Conservation (phyloP, 1,140 invertebrate genomes). For the Hyles euphorbiae region DNA sequence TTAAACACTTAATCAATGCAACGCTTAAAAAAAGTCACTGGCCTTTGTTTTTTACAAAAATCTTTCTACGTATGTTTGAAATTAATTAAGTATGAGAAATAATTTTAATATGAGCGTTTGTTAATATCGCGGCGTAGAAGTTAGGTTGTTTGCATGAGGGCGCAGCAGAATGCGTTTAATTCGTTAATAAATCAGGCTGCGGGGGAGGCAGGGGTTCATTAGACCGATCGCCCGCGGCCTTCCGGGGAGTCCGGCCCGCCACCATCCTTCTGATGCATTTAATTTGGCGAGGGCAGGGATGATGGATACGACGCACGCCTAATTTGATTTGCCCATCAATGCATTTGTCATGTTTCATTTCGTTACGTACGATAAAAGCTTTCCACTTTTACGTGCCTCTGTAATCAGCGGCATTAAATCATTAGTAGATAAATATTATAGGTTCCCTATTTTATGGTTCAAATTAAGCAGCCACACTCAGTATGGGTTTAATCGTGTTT, state of each 20-base stretch:
- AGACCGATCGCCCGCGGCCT: slow-evolving; percentile 68
- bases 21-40: no score
- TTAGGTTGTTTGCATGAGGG: slow-evolving; percentile 42
- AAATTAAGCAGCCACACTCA: no score
- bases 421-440: no score
- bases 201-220: slow-evolving; percentile 66
- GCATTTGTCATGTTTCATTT: no score
- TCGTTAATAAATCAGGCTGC: slow-evolving; percentile 73
- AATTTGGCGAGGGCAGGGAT: slow-evolving; percentile 45
- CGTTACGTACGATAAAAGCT: no score
- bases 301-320: slow-evolving; percentile 25
- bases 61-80: slow-evolving; percentile 13
- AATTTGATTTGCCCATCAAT: slow-evolving; percentile 27
- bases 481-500: no score
- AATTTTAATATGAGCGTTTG: no score
- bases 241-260: slow-evolving; percentile 57
- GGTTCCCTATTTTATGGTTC: no score
- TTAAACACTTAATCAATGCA: no score
- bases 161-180: slow-evolving; percentile 73
- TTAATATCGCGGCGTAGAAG: no score
- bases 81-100: neutral
- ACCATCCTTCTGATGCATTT: slow-evolving; percentile 53
- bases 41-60: neutral
- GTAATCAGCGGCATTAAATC: no score
- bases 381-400: no score